Conservation (phyloP, 1,140 invertebrate genomes). For the Parasteatoda tepidariorum region DNA sequence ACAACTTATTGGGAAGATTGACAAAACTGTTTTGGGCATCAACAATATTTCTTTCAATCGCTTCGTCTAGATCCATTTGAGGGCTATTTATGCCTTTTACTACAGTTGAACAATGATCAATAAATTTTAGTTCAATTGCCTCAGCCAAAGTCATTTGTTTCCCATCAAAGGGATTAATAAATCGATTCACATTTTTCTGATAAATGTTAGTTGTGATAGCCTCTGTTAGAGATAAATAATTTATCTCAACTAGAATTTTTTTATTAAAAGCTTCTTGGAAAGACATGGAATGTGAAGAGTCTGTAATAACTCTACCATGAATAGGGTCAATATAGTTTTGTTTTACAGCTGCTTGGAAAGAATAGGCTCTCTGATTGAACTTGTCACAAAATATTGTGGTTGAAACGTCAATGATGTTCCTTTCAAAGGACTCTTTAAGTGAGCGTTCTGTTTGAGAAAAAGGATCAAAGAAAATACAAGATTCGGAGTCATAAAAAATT, state of each 20-base stretch:
- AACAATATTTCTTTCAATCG: constrained; percentile 81
- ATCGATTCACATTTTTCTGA: constrained; percentile 78
- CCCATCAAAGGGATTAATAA: constrained; percentile 83
- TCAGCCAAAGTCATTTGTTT: constrained; percentile 80
- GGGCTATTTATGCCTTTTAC: constrained; percentile 81
- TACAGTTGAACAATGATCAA: constrained; percentile 85
- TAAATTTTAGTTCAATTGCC: constrained; percentile 79
- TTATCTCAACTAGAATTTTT: constrained; percentile 83
- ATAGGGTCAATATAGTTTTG: constrained; percentile 82
- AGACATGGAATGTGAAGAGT: constrained; percentile 77
- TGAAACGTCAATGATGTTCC: constrained; percentile 83
- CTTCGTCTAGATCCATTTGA: constrained; percentile 78
- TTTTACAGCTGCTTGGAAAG: constrained; percentile 84
- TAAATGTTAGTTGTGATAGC: constrained; percentile 85
- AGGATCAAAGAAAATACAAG: constrained; percentile 78
- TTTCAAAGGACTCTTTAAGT: constrained; percentile 80
- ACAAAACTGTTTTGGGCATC: constrained; percentile 79
- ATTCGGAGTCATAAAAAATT: constrained; percentile 84
- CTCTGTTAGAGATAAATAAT: constrained; percentile 85
- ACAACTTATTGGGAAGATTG: constrained; percentile 78
- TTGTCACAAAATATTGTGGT: constrained; percentile 80
- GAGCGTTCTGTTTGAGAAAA: constrained; percentile 80
- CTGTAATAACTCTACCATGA: constrained; percentile 76
- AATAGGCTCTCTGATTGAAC: constrained; percentile 77
- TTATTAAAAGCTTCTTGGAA: constrained; percentile 87